These are phyloP conservation scores for Idaea straminata DNA, from an alignment of 2,888 invertebrate genomes.

Conservation along the genomic window DNA sequence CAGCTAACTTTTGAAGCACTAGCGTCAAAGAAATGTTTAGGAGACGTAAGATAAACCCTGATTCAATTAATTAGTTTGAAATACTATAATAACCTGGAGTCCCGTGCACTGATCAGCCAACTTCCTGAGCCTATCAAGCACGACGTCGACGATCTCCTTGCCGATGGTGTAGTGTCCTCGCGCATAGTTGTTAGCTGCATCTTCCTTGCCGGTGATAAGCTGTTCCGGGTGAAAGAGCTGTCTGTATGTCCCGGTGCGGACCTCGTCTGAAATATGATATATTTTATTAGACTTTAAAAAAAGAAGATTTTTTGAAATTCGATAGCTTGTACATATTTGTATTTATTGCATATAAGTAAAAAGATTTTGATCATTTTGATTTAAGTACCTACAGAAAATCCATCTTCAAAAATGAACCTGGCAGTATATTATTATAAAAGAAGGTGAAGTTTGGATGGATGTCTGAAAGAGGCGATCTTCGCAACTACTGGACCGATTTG, in stretches of 20 bases:
- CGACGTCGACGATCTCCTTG: conserved; percentile 92
- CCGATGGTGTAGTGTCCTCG: conserved; percentile 97
- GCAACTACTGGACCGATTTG: no score
- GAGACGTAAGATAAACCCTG: not conserved
- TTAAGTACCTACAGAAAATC: no score
- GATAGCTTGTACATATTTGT: no score
- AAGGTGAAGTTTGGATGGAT: no score
- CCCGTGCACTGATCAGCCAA: conserved; percentile 93
- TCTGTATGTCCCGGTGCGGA: conserved; percentile 90
- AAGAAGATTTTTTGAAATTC: no score
- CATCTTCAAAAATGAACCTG: no score
- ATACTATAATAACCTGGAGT: conserved; percentile 77
- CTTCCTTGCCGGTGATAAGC: conserved; percentile 94
- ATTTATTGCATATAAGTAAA: no score
- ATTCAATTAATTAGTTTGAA: not conserved
- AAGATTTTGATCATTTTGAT: no score
- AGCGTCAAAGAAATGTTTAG: not conserved
- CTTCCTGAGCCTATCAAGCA: conserved; percentile 89
- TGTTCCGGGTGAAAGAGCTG: conserved; percentile 94
- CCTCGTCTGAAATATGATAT: conserved; percentile 81
- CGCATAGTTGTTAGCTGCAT: conserved; percentile 96
- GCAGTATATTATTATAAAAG: no score
- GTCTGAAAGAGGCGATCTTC: no score
- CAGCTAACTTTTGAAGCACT: no score
- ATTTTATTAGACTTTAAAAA: not conserved